Conservation (phyloP, 35 echinoderm and acorn worm species). For the Hemicentrotus pulcherrimus region DNA sequence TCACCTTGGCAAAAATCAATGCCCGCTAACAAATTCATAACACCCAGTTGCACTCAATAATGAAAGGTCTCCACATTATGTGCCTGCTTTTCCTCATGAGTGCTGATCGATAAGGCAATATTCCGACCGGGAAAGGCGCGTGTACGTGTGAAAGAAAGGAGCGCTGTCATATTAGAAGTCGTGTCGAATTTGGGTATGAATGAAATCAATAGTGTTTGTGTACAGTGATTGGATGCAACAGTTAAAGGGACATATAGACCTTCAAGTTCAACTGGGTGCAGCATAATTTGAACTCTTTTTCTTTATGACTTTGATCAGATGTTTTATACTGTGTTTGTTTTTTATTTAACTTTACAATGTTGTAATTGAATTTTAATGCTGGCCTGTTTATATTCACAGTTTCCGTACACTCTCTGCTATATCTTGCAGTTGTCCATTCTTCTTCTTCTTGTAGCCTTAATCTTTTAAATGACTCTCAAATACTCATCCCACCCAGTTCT, state of each 20-base stretch:
- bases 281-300: background rate
- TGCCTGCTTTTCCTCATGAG: background rate
- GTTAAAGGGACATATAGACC: background rate
- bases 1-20: slow-evolving; percentile 29
- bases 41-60: slow-evolving; percentile 18
- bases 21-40: slow-evolving; percentile 26
- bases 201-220: slow-evolving; percentile 2
- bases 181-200: background rate
- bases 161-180: background rate
- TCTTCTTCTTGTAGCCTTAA: no score
- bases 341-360: no score
- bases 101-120: background rate
- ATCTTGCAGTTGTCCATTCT: no score
- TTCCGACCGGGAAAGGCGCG: background rate
- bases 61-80: slow-evolving; percentile 5
- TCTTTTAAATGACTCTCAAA: no score
- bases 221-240: background rate
- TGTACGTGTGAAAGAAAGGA: background rate
- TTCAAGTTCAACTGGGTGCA: background rate
- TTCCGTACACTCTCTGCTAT: no score
- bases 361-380: no score
- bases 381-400: no score
- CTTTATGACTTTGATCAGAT: background rate
- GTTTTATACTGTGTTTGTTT: no score
- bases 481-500: no score